Conservation (phyloP, 2,113 vertebrate genomes). For the Elgaria multicarinata region DNA sequence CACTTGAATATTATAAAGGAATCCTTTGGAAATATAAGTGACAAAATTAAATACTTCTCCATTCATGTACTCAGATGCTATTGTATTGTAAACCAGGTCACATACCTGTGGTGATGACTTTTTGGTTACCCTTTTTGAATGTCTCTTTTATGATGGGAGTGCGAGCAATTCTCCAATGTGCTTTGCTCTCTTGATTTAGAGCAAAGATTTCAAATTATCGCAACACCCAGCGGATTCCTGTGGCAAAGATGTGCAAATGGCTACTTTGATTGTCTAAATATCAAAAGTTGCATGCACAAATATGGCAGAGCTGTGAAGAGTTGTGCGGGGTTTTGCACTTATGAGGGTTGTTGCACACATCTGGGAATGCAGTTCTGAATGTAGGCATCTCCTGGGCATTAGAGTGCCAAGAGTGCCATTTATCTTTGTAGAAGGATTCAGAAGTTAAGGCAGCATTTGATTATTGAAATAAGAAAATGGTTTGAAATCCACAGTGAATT, state of each 20-base stretch:
- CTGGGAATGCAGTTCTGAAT: slow-evolving; percentile 2
- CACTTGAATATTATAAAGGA: slow-evolving; percentile 61
- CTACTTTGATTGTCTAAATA: slow-evolving; percentile 29
- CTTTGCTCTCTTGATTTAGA: slow-evolving; percentile 22
- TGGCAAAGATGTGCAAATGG: slow-evolving; percentile 29
- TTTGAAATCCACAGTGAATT: neutral
- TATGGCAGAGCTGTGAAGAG: neutral
- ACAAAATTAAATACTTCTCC: slow-evolving; percentile 64
- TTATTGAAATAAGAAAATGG: slow-evolving; percentile 31
- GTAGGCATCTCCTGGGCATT: slow-evolving; percentile 5
- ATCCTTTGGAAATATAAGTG: slow-evolving; percentile 63
- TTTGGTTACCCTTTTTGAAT: slow-evolving; percentile 29
- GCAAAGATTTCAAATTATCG: slow-evolving; percentile 19
- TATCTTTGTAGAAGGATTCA: slow-evolving; percentile 10
- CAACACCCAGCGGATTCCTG: slow-evolving; percentile 7
- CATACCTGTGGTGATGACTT: slow-evolving; percentile 9
- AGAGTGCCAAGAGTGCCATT: neutral
- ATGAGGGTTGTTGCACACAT: neutral
- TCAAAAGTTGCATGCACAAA: slow-evolving; percentile 4
- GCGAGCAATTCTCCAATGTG: neutral
- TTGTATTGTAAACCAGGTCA: slow-evolving; percentile 52
- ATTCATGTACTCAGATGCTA: slow-evolving; percentile 53
- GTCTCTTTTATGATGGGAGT: slow-evolving; percentile 5
- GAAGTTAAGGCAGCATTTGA: slow-evolving; percentile 7
- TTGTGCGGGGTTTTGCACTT: slow-evolving; percentile 8